Evolutionary conservation across 2,888 invertebrate species (phyloP).

Genomic region (Scaptodrosophila latifasciaeformis): DNA sequence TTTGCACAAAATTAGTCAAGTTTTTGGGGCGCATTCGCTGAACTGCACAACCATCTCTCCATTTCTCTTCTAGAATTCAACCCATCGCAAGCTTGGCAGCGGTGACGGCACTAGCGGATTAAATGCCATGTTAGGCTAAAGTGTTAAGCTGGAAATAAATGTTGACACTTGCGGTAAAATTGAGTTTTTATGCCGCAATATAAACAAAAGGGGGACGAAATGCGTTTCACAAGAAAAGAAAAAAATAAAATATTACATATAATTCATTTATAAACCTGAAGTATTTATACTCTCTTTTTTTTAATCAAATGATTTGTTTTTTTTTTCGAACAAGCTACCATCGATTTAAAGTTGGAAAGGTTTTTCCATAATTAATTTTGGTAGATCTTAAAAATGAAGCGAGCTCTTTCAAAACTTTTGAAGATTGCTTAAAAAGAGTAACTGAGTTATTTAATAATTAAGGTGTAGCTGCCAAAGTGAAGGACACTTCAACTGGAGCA

Average conservation of each 20-base stretch:
- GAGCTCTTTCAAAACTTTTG: too few relatives aligned
- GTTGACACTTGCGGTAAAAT: constrained; percentile 68
- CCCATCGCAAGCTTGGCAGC: background rate
- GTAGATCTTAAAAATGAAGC: too few relatives aligned
- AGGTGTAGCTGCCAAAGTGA: too few relatives aligned
- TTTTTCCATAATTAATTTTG: too few relatives aligned
- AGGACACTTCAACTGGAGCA: constrained; percentile 17
- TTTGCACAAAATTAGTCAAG: constrained; percentile 69
- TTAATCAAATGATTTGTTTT: too few relatives aligned
- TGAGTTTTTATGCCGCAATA: constrained; percentile 51
- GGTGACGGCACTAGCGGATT: constrained; percentile 40
- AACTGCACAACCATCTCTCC: constrained; percentile 1
- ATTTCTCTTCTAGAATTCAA: background rate
- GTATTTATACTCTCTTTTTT: too few relatives aligned
- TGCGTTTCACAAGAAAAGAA: background rate
- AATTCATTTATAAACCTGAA: too few relatives aligned
- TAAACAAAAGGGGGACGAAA: constrained; percentile 47
- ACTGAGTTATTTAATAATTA: too few relatives aligned
- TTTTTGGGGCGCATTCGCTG: constrained; percentile 10
- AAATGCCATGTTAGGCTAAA: constrained; percentile 67
- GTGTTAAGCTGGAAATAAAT: constrained; percentile 69
- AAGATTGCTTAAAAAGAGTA: too few relatives aligned
- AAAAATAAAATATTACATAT: background rate
- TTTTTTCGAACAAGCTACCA: too few relatives aligned
- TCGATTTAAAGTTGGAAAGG: too few relatives aligned